These are phyloP conservation scores for Aphidius colemani DNA, from an alignment of 2,888 invertebrate genomes.

Conservation along the genomic window DNA sequence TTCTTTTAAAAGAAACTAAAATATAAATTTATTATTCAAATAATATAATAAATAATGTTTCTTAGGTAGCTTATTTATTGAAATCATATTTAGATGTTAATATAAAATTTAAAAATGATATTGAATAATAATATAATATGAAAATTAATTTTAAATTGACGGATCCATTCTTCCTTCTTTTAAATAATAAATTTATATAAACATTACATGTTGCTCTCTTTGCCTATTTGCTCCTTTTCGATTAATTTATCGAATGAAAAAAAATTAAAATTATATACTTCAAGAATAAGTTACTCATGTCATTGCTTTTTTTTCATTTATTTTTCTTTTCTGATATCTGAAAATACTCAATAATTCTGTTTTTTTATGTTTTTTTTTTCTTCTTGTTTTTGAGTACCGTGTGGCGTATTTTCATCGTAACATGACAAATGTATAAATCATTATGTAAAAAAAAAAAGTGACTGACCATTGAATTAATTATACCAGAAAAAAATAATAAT, in stretches of 20 bases:
- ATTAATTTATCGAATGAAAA: no score
- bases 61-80: conserved; percentile 59
- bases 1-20: no score
- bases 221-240: conserved; percentile 26
- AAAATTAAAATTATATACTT: no score
- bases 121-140: conserved; percentile 21
- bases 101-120: conserved; percentile 7
- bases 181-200: not conserved
- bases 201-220: conserved; percentile 26
- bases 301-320: not conserved
- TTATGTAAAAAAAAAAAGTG: not conserved
- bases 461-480: conserved; percentile 20
- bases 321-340: not conserved
- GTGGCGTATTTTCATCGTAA: not conserved
- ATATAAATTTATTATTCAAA: no score
- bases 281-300: not conserved
- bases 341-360: conserved; percentile 16
- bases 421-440: no score
- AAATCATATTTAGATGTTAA: conserved; percentile 49
- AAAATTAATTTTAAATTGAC: no score
- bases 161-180: no score
- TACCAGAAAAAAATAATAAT: conserved; percentile 25
- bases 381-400: not conserved
- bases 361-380: not conserved
- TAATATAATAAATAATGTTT: conserved; percentile 42